Evolutionary conservation across 2,113 vertebrate genomes (phyloP).

Genomic region (Micronycteris hirsuta): DNA sequence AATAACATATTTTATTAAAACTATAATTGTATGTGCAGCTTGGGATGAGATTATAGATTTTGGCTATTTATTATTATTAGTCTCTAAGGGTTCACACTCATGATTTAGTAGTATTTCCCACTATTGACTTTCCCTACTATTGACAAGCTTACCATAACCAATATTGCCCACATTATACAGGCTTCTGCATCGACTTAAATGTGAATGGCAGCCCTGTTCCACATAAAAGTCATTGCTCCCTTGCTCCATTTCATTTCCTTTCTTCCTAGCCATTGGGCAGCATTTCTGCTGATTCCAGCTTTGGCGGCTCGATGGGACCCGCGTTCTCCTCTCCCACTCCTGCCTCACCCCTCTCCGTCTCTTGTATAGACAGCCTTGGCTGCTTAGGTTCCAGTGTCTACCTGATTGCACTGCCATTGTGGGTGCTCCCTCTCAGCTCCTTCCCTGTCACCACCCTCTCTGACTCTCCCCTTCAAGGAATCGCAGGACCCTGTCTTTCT

Average conservation of each 20-base stretch:
- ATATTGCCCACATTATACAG: neutral
- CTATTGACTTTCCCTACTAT: neutral
- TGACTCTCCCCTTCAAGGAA: neutral
- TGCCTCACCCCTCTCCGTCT: neutral
- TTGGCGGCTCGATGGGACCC: neutral
- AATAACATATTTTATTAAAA: conserved; percentile 7
- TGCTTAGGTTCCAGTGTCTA: neutral
- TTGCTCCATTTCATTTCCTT: neutral
- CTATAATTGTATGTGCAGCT: neutral
- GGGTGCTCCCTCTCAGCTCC: neutral
- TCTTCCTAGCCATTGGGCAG: neutral
- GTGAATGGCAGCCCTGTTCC: neutral
- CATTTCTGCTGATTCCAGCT: neutral
- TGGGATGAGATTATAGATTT: neutral
- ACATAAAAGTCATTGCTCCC: neutral
- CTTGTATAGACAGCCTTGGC: neutral
- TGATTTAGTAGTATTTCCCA: neutral
- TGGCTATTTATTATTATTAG: neutral
- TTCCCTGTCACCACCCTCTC: neutral
- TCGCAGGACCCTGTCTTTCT: neutral
- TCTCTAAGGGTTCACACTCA: neutral
- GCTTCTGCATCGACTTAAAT: neutral
- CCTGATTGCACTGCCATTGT: neutral
- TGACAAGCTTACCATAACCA: neutral
- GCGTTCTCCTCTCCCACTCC: neutral